These are phyloP conservation scores for Atherinosoma microstoma DNA, from an alignment of 2,797 vertebrate species.

Conservation along the genomic window DNA sequence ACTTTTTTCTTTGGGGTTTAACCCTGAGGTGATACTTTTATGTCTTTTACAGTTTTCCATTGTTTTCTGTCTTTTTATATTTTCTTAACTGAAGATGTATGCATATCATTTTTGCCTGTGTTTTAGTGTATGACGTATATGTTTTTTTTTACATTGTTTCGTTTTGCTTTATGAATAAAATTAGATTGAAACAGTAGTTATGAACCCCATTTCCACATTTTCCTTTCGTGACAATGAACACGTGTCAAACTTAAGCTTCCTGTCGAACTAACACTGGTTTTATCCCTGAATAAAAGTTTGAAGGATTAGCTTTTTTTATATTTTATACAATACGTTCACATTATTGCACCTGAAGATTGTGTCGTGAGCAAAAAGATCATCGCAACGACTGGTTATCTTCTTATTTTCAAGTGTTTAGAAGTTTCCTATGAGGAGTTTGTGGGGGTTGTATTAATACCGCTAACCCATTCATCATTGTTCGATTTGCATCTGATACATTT, in stretches of 20 bases:
- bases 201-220: neutral
- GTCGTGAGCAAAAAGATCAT: neutral
- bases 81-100: no score
- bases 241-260: slow-evolving; percentile 2
- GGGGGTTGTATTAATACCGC: neutral
- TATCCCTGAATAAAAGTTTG: neutral
- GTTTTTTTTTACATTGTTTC: no score
- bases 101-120: no score
- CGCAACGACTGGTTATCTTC: neutral
- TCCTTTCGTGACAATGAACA: neutral
- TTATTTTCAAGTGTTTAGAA: neutral
- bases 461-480: neutral
- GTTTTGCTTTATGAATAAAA: no score
- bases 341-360: neutral
- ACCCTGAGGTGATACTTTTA: no score
- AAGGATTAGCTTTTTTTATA: neutral
- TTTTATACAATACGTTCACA: neutral
- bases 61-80: no score
- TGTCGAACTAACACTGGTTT: neutral
- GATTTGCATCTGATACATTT: neutral
- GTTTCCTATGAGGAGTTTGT: neutral
- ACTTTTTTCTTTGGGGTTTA: no score
- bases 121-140: no score
- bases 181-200: no score
- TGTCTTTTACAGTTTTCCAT: no score